Base-by-base conservation (phyloP, 2,888 invertebrate genomes). In the Ornithoptera alexandrae region DNA sequence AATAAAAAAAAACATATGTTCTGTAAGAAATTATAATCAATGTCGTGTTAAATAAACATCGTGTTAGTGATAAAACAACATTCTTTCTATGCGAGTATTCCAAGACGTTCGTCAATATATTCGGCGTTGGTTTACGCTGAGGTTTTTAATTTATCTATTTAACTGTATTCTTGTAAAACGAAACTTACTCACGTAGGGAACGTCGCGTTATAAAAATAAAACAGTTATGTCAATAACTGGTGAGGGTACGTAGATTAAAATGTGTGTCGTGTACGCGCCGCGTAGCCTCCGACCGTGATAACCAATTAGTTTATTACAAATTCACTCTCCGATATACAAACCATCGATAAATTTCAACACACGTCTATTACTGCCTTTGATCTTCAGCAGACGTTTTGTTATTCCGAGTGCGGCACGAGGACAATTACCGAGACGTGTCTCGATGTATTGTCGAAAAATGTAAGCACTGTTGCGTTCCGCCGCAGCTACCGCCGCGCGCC, bases 311-410 rank as follows among this genome's bases (percentile, higher is more conserved):
- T 82, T 81, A 81, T 85, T 86, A 79, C 77, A 80, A 81, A 80
- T 89, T 85, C 84, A 85, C 82, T 82, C 78, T 85, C 84, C 84
- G 84, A 87, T 82, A 84, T 80, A 79, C 81, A 77, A 78, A 76
- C 79, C 84, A 82, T 86, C 90, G 80, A 91, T 92, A 92, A 90
- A 90, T 91, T 88, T 86, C 88, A 82, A 89, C 82, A 86, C 86
- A 89, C 87, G 90, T 89, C 87, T 89, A 89, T 86, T 85, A 84
- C 78, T 84, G 86, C 88, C 90, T 92, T 92, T 92, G 92, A 92
- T 91, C 91, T 91, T 87, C 79, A 86, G 83, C 79, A 81, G 81
- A 80, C 79, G 80, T 85, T 88, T 91, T 88, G 84, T 86, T 90
- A 92, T 92, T 92, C 92, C 74, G 85, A 79, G 79, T 83, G 82